Evolutionary conservation across 2,113 vertebrate genomes (phyloP).

Genomic region (Oophaga pumilio): DNA sequence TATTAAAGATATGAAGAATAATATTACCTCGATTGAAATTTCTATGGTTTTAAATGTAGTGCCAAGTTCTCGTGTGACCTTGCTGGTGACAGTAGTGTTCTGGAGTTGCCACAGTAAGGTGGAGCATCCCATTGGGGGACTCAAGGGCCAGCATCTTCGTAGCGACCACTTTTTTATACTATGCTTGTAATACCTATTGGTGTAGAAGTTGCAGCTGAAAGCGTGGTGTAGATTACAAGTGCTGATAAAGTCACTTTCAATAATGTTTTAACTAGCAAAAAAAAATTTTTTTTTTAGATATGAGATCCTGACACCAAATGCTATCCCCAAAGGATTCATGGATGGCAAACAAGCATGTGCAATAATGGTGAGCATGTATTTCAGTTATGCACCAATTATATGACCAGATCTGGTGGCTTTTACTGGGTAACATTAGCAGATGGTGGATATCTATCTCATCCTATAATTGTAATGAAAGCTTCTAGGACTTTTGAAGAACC

Average conservation of each 20-base stretch:
- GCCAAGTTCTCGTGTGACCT: background rate
- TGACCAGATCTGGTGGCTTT: too few relatives aligned
- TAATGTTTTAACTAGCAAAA: background rate
- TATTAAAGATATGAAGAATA: too few relatives aligned
- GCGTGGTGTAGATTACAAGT: background rate
- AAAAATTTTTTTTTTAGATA: constrained; percentile 70
- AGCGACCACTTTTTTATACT: background rate
- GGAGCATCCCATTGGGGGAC: too few relatives aligned
- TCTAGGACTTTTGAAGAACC: background rate
- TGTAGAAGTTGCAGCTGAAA: background rate
- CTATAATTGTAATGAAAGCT: too few relatives aligned
- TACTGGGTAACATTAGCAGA: too few relatives aligned
- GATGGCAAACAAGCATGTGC: constrained; percentile 91
- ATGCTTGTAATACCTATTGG: background rate
- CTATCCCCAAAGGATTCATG: constrained; percentile 92
- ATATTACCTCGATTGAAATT: background rate
- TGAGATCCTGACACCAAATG: constrained; percentile 90
- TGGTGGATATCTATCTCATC: too few relatives aligned
- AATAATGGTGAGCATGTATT: constrained; percentile 78
- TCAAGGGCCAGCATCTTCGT: too few relatives aligned
- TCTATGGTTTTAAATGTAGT: background rate
- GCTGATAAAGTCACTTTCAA: background rate
- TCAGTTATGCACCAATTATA: background rate
- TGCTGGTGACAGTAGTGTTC: background rate
- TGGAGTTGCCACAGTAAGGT: background rate